Evolutionary conservation across 2,113 vertebrate species (phyloP).

Genomic region (Oenanthe oenanthe): DNA sequence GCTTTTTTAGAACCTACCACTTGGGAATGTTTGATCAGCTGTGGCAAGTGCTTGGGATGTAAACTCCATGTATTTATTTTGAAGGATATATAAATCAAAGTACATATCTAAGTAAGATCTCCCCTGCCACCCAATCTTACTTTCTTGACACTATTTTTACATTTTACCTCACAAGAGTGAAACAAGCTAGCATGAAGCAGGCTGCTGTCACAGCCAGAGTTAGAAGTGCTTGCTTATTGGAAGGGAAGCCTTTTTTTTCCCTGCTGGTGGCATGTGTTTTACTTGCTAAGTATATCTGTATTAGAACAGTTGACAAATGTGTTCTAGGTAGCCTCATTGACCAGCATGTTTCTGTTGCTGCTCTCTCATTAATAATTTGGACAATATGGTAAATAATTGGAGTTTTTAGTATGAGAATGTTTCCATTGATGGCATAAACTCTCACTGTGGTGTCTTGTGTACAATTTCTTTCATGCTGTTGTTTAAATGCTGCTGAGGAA

Average conservation of each 20-base stretch:
- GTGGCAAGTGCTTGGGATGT: not conserved
- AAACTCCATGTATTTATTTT: not conserved
- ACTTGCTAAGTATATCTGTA: not conserved
- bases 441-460: not conserved
- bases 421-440: not conserved
- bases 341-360: not conserved
- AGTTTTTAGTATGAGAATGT: not conserved
- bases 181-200: not conserved
- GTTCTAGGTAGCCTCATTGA: not conserved
- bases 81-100: not conserved
- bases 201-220: not conserved
- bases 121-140: not conserved
- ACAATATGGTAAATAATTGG: not conserved
- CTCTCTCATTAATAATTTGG: not conserved
- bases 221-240: not conserved
- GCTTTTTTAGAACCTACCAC: not conserved
- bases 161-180: not conserved
- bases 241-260: not conserved
- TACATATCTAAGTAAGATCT: not conserved
- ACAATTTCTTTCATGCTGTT: not conserved
- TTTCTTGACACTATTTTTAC: not conserved
- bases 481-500: not conserved
- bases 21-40: not conserved
- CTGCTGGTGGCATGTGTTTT: slow-evolving; percentile 14
- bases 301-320: not conserved